Conservation (phyloP, 2,113 vertebrate genomes). For the Ciconia boyciana region DNA sequence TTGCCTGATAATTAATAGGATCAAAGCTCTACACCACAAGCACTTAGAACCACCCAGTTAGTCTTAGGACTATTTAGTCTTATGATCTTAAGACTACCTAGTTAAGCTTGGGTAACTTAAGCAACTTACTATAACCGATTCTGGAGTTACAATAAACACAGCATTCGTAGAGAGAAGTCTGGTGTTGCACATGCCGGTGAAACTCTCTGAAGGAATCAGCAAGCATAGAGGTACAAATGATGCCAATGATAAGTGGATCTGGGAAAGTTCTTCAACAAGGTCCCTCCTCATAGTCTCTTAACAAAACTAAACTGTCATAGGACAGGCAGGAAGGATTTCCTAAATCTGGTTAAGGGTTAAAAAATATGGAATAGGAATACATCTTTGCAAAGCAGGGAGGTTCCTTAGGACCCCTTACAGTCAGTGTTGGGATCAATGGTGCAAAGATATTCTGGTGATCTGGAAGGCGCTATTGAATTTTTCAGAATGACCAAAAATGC, state of each 20-base stretch:
- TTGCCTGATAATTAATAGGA: neutral
- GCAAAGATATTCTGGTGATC: neutral
- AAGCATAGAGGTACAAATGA: neutral
- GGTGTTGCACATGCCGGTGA: fast-evolving
- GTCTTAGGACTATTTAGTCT: neutral
- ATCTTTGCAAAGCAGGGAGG: neutral
- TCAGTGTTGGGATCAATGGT: neutral
- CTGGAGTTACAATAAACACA: neutral
- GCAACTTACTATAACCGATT: neutral
- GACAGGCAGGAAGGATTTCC: neutral
- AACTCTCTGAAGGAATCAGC: neutral
- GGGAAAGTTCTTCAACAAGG: neutral
- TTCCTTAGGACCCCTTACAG: neutral
- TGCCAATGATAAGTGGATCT: neutral
- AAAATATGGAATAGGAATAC: neutral
- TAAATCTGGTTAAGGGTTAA: neutral
- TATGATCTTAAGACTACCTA: neutral
- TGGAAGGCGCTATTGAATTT: neutral
- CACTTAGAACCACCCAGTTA: neutral
- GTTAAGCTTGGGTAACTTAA: neutral
- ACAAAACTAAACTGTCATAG: neutral
- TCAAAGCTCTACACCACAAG: neutral
- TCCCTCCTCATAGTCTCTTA: neutral
- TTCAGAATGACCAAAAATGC: neutral
- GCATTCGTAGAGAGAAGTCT: neutral